Conservation (phyloP, 2,888 invertebrate genomes). For the Meandrusa payeni region DNA sequence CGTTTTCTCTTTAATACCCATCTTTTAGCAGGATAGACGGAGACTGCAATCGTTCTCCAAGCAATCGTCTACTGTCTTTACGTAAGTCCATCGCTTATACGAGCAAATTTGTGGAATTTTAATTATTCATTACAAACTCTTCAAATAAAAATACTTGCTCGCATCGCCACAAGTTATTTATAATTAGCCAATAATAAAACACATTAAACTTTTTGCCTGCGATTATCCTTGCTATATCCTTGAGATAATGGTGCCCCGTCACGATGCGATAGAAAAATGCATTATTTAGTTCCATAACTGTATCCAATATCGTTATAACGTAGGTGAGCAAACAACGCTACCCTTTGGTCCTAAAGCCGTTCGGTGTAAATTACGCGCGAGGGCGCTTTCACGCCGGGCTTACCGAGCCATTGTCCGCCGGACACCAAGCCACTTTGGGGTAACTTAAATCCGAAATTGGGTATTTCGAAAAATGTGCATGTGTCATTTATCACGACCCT, state of each 20-base stretch:
- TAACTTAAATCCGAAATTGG: constrained; percentile 82
- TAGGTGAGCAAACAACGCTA: constrained; percentile 51
- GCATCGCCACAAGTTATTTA: constrained; percentile 1
- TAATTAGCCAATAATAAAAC: constrained; percentile 1
- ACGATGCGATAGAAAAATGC: constrained; percentile 47
- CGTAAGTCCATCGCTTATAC: too few relatives aligned
- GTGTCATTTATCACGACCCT: constrained; percentile 82
- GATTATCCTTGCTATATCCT: constrained; percentile 4
- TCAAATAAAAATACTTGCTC: constrained; percentile 1
- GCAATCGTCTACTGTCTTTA: too few relatives aligned
- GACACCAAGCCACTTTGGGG: constrained; percentile 77
- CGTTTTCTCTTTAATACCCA: too few relatives aligned
- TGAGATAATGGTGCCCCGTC: constrained; percentile 12
- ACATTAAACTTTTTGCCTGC: constrained; percentile 49
- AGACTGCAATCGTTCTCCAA: too few relatives aligned
- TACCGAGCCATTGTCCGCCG: constrained; percentile 60
- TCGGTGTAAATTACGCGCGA: constrained; percentile 68
- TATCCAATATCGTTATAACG: constrained; percentile 49
- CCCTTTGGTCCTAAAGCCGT: constrained; percentile 47
- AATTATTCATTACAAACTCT: too few relatives aligned
- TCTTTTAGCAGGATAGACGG: too few relatives aligned
- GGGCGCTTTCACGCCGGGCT: constrained; percentile 40
- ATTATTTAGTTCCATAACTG: constrained; percentile 70
- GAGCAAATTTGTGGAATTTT: too few relatives aligned
- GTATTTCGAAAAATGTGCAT: constrained; percentile 82